These are phyloP conservation scores for Hedya salicella DNA, from an alignment of 2,888 invertebrate species.

Conservation along the genomic window DNA sequence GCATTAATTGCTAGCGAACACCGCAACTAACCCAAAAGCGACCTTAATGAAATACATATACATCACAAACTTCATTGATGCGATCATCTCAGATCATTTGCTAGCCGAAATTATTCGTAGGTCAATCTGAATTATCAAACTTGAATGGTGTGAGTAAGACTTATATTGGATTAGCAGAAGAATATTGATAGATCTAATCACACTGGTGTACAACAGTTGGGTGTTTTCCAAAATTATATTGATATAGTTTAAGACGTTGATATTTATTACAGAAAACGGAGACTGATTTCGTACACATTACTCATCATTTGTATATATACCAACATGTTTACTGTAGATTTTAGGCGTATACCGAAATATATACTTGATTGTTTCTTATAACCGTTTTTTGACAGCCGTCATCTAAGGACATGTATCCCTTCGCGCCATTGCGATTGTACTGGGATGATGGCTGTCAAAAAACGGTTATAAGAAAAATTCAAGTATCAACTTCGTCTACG, in stretches of 20 bases:
- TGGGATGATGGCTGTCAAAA: too few relatives aligned
- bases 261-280: background rate
- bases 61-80: constrained; percentile 12
- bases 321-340: too few relatives aligned
- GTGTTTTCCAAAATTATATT: constrained; percentile 27
- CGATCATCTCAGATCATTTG: constrained; percentile 1
- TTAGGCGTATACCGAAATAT: too few relatives aligned
- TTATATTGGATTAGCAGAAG: background rate
- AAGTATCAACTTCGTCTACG: too few relatives aligned
- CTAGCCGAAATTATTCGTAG: background rate
- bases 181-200: background rate
- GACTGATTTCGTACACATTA: too few relatives aligned
- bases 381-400: too few relatives aligned
- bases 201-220: constrained; percentile 1
- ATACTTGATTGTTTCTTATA: too few relatives aligned
- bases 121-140: background rate
- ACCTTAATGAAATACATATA: background rate
- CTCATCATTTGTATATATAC: too few relatives aligned
- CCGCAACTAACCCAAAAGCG: constrained; percentile 11
- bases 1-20: constrained; percentile 25
- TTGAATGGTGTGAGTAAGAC: background rate
- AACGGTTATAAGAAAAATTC: too few relatives aligned
- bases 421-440: too few relatives aligned
- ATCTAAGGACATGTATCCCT: too few relatives aligned
- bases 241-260: constrained; percentile 12